Evolutionary conservation across 2,888 invertebrate species (phyloP).

Genomic region (Pheosia tremula): DNA sequence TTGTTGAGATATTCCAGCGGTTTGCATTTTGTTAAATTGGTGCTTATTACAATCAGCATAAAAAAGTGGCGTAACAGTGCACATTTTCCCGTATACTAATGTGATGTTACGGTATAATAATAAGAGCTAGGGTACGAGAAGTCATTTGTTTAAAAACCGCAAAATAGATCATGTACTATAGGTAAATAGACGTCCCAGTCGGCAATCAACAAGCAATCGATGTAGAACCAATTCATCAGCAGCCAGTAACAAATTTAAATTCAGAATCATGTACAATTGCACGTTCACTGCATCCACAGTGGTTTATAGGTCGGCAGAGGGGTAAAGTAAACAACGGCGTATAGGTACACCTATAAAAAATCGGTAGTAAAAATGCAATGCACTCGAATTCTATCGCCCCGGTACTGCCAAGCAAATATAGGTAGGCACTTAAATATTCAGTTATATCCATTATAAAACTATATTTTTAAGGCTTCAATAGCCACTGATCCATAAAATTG

Average conservation of each 20-base stretch:
- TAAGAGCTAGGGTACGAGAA: too few relatives aligned
- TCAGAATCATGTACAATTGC: constrained; percentile 60
- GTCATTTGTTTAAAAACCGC: too few relatives aligned
- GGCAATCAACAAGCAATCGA: constrained; percentile 37
- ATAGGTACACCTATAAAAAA: constrained; percentile 40
- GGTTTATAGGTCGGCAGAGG: constrained; percentile 38
- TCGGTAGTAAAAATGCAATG: background rate
- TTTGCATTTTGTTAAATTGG: too few relatives aligned
- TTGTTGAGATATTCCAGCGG: too few relatives aligned
- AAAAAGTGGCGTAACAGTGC: too few relatives aligned
- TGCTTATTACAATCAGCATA: too few relatives aligned
- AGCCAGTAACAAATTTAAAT: constrained; percentile 56
- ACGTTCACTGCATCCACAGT: constrained; percentile 46
- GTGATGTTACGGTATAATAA: too few relatives aligned
- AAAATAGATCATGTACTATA: background rate
- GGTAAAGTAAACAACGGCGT: constrained; percentile 45
- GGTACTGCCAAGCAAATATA: too few relatives aligned
- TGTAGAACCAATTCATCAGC: constrained; percentile 64
- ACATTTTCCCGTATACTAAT: too few relatives aligned
- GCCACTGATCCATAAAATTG: too few relatives aligned
- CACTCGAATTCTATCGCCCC: background rate
- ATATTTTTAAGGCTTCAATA: too few relatives aligned
- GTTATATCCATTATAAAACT: background rate
- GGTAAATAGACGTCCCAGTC: constrained; percentile 8
- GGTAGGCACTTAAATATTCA: background rate